Percentiles rank a stretch among this genome's conserved stretches.
These are phyloP conservation scores for Stenotaenia linearis DNA, from an alignment of 2,888 invertebrate genomes.

Conservation along the genomic window DNA sequence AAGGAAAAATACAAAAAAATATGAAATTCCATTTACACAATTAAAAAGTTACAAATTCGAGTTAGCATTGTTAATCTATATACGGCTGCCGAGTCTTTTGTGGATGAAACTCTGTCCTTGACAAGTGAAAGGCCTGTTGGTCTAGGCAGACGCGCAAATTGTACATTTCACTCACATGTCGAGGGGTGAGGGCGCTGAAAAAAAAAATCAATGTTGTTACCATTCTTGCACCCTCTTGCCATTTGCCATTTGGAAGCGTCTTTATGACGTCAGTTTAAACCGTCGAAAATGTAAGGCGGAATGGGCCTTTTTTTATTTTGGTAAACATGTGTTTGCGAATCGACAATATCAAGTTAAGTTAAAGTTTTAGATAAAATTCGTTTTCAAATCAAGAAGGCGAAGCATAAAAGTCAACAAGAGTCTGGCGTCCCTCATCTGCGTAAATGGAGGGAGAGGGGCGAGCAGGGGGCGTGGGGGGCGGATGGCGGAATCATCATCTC, in stretches of 20 bases:
- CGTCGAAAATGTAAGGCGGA: not conserved
- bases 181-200: conserved; percentile 13
- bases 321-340: not conserved
- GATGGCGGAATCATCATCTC: not conserved
- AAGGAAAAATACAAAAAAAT: not conserved
- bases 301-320: not conserved
- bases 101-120: conserved; percentile 11
- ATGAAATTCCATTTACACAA: no score
- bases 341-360: not conserved
- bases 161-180: conserved; percentile 17
- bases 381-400: not conserved
- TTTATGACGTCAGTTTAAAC: not conserved
- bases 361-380: not conserved
- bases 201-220: conserved; percentile 17
- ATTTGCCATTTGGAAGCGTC: conserved; percentile 14
- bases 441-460: not conserved
- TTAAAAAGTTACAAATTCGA: not conserved
- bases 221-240: conserved; percentile 11
- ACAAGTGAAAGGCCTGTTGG: conserved; percentile 19
- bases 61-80: not conserved
- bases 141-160: not conserved
- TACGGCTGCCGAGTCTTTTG: not conserved
- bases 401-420: not conserved
- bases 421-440: not conserved
- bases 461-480: not conserved